Base-by-base conservation (phyloP, 2,797 vertebrate species). In the Mus caroli region DNA sequence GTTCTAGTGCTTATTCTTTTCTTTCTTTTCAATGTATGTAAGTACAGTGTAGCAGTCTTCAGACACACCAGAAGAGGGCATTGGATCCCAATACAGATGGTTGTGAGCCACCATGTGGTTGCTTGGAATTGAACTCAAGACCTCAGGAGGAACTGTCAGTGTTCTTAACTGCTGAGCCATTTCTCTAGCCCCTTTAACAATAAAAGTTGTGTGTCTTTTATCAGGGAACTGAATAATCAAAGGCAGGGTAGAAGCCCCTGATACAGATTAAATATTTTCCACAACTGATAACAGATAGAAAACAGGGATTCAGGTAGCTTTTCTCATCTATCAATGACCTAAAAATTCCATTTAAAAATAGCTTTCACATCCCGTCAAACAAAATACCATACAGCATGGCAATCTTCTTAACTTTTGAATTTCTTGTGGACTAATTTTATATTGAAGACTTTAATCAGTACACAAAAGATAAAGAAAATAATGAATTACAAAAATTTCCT, bases 391-490 rank as follows among this genome's bases (percentile, higher is more conserved):
- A 79, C 34, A 56, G 75, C 89, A 46, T 10, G 20, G 17, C 40
- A 86, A 75, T 22, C 15, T 40, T 82, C n/a, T 82, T 37, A 95
- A 92, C 11, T 76, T 94, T 90, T 96, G 15, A 86, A 40, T 95
- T 88, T 73, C 9, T 85, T 91, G 3, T 83, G 79, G 15, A 34
- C 77, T 56, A 82, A 60, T 69, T 90, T 95, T 60, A 97, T 19
- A 75, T 62, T 91, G 93, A 94, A 88, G 52, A 78, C 3, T 69
- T 95, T 95, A 88, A 95, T 90, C 4, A 92, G 37, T 56, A 92
- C 0, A 60, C 43, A 84, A 76, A 34, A 91, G 22, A 78, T 85
- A 96, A 95, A 91, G 91, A 85, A 52, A 71, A 87, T 54, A 87
- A 69, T 43, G 26, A 5, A 11, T 58, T 92, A 91, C 40, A 94